These are phyloP conservation scores for Gobiocypris rarus DNA, from an alignment of 2,113 vertebrate genomes.

Conservation along the genomic window DNA sequence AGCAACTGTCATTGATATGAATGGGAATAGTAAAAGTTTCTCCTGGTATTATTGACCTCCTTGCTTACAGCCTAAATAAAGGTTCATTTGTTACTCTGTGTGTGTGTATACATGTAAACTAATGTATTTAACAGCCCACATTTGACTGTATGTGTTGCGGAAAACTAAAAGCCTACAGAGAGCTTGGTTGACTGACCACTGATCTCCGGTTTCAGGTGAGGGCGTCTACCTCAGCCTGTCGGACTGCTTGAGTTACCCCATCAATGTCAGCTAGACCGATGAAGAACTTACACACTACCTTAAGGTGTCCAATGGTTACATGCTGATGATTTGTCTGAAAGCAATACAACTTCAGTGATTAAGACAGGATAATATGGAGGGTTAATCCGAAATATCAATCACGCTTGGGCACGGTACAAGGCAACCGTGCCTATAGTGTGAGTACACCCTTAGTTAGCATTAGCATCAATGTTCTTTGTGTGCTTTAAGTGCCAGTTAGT, in stretches of 20 bases:
- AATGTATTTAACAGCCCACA: neutral
- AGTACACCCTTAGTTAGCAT: too few relatives aligned
- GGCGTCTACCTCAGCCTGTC: conserved; percentile 57
- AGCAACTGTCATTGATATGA: neutral
- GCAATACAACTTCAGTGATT: neutral
- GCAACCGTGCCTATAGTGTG: too few relatives aligned
- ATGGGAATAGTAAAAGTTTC: neutral
- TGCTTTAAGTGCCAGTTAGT: too few relatives aligned
- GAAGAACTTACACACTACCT: conserved; percentile 36
- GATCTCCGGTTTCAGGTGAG: conserved; percentile 67
- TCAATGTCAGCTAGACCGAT: conserved; percentile 35
- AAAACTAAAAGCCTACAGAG: conserved; percentile 58
- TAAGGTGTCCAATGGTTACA: conserved; percentile 21
- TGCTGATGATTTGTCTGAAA: neutral
- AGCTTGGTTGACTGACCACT: conserved; percentile 55
- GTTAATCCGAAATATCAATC: too few relatives aligned
- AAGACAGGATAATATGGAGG: neutral
- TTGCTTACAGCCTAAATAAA: neutral
- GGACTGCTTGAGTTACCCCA: conserved; percentile 69
- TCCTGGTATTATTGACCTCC: neutral
- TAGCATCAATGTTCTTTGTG: too few relatives aligned
- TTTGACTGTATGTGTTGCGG: conserved; percentile 29
- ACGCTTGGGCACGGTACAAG: too few relatives aligned
- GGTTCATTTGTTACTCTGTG: neutral
- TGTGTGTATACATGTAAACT: neutral